phyloP scores from a whole-genome alignment of 2,797 vertebrate genomes.

The Sardinella longiceps region DNA sequence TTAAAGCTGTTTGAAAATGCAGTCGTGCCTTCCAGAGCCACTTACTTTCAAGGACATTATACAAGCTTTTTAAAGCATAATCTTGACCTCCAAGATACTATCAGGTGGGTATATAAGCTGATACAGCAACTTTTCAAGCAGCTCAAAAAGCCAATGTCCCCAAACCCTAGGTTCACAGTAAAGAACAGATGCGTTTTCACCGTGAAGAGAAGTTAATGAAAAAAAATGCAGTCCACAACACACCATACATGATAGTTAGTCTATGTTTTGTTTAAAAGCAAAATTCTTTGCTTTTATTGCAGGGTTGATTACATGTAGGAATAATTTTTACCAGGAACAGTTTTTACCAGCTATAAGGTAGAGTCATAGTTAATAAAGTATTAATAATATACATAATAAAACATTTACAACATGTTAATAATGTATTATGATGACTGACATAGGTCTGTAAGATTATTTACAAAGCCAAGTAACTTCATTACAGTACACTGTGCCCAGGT shows the following conservation, averaged over 20 bases:
- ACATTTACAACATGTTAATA: too few relatives aligned
- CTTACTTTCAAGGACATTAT: constrained; percentile 13
- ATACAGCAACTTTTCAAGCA: neutral
- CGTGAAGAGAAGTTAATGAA: neutral
- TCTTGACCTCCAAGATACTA: constrained; percentile 11
- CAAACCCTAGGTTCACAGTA: neutral
- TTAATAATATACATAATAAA: too few relatives aligned
- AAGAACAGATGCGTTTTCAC: neutral
- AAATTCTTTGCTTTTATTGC: too few relatives aligned
- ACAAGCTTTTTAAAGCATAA: neutral
- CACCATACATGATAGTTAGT: neutral
- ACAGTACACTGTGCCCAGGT: too few relatives aligned
- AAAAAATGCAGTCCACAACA: neutral
- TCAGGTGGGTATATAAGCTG: neutral
- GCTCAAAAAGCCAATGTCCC: neutral
- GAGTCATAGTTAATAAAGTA: too few relatives aligned
- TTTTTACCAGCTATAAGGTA: too few relatives aligned
- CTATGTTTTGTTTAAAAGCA: too few relatives aligned
- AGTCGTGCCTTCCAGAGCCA: neutral
- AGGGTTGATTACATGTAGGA: too few relatives aligned
- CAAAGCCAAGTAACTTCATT: too few relatives aligned
- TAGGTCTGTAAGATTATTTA: too few relatives aligned
- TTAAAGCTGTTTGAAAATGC: constrained; percentile 3
- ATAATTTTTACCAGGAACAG: too few relatives aligned
- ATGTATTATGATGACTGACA: too few relatives aligned